Evolutionary conservation across 1,140 invertebrate genomes (phyloP), one percentile per base, ranked within the genome.

Genomic region (Steinernema khuongi): DNA sequence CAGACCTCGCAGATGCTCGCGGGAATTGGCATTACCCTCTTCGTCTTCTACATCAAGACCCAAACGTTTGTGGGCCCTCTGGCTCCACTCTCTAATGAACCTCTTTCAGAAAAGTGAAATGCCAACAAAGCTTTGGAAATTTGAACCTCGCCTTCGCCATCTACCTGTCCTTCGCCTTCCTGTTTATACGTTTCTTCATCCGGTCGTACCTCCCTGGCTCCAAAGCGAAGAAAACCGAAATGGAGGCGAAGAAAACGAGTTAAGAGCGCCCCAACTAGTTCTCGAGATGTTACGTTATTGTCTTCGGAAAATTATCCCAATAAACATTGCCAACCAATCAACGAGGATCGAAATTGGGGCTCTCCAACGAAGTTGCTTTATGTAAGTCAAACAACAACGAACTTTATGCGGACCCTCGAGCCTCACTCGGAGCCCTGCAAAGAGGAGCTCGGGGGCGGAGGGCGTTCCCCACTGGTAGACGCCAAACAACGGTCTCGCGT

Each of bases 1-100:
- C 95, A 97, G 85, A 88, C 97, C 7, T 88, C 90, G 0, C 95
- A 97, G 87, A 97, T 98, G 95, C 94, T 98, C 97, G 87, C 90
- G 92, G 94, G 94, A 18, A 71, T 75, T 69, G 89, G 88, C 77
- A 90, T 97, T 67, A 90, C 92, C 41, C 94, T 97, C 91, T 29
- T 33, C 32, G 30, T 75, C n/a, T 33, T 31, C 33, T 30, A 19
- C 44, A 30, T 76, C n/a, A 74, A 74, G 72, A 73, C 72, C 11
- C 19, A 36, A 18, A 72, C 71, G 71, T 72, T 4, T 11, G 70
- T 31, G 11, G 31, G 4, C 14, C 88, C 89, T 74, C 68, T 14
- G 14, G 17, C 28, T 32, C 33, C 33, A n/a, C 31, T 69, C 26
- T 14, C 68, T 14, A 7, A 4, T n/a, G 2, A 69, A 31, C 29